Evolutionary conservation across 1,140 invertebrate species (phyloP).

Genomic region (Bradynema listronoti): DNA sequence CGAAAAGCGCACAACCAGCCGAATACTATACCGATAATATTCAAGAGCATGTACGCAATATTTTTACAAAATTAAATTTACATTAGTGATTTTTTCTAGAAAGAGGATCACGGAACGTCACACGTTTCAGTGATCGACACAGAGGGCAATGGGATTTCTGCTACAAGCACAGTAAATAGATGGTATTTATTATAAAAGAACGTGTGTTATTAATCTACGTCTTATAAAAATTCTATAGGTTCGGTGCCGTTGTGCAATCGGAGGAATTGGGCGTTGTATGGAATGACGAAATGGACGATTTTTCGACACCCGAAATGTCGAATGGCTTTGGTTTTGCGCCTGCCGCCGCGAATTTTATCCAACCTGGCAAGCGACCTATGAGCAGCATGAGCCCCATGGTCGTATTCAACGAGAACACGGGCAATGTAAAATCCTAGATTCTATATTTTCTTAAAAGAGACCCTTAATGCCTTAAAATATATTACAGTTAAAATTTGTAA

Average conservation of each 20-base stretch:
- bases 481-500: constrained; percentile 58
- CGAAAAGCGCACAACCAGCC: constrained; percentile 10
- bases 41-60: constrained; percentile 11
- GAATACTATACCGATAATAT: constrained; percentile 31
- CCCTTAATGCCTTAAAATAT: neutral
- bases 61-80: constrained; percentile 10
- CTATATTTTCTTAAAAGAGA: neutral
- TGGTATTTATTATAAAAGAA: constrained; percentile 61
- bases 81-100: constrained; percentile 14
- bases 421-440: constrained; percentile 12
- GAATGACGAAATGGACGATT: constrained; percentile 78
- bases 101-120: constrained; percentile 68
- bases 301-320: constrained; percentile 55
- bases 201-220: too few relatives aligned
- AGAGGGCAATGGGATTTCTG: constrained; percentile 81
- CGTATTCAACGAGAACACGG: constrained; percentile 16
- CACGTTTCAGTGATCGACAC: constrained; percentile 76
- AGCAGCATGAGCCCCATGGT: constrained; percentile 25
- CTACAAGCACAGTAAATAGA: constrained; percentile 82
- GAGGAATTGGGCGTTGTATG: constrained; percentile 76
- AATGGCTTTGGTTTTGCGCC: constrained; percentile 73
- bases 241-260: constrained; percentile 56
- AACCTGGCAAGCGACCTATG: constrained; percentile 73
- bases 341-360: constrained; percentile 70
- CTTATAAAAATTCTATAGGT: too few relatives aligned